phyloP scores from a whole-genome alignment of 2,797 vertebrate genomes.

The Eutrigla gurnardus region DNA sequence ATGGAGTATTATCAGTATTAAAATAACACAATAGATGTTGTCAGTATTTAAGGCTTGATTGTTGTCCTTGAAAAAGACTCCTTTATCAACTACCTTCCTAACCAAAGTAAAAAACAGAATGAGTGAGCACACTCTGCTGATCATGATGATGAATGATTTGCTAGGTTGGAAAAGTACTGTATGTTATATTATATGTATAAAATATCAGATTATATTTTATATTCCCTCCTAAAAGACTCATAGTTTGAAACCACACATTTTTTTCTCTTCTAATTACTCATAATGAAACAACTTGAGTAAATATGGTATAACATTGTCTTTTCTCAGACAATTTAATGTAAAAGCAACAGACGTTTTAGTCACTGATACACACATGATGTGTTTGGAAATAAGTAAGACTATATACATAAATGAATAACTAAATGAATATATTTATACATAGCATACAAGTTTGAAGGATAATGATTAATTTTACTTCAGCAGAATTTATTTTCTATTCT shows the following conservation, averaged over 20 bases:
- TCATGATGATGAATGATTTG: background rate
- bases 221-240: background rate
- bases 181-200: background rate
- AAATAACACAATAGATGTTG: background rate
- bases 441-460: background rate
- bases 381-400: background rate
- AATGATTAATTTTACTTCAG: background rate
- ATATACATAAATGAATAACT: too few relatives aligned
- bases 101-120: background rate
- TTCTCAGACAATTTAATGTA: background rate
- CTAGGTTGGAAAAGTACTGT: background rate
- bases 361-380: background rate
- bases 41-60: background rate
- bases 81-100: background rate
- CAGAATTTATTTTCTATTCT: background rate
- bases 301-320: background rate
- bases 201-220: background rate
- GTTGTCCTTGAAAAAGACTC: background rate
- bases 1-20: background rate
- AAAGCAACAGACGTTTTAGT: background rate
- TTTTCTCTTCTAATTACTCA: background rate
- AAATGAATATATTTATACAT: too few relatives aligned
- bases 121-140: constrained; percentile 11
- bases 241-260: background rate
- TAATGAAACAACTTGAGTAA: background rate